Conservation (phyloP, 1,140 invertebrate species). For the Cherax quadricarinatus region DNA sequence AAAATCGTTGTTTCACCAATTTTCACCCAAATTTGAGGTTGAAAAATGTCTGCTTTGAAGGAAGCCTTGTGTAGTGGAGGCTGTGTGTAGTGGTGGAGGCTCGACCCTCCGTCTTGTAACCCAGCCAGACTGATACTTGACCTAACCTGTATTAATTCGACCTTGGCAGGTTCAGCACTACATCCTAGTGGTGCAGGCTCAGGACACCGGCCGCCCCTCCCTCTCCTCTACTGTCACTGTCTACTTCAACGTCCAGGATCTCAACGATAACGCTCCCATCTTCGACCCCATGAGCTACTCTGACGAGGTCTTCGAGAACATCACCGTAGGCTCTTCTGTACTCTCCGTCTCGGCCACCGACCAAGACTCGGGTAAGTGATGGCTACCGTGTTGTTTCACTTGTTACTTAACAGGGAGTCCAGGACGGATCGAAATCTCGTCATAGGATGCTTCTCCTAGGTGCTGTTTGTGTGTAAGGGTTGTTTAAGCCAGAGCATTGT, state of each 20-base stretch:
- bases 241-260: slow-evolving; percentile 94
- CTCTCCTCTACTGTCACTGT: slow-evolving; percentile 94
- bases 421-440: no score
- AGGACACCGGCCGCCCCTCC: slow-evolving; percentile 90
- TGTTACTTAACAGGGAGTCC: neutral
- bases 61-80: no score
- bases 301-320: slow-evolving; percentile 91
- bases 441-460: no score
- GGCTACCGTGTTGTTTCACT: slow-evolving; percentile 15
- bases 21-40: no score
- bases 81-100: no score
- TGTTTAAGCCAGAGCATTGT: no score
- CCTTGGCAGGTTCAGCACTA: slow-evolving; percentile 90
- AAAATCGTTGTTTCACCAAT: no score
- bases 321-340: slow-evolving; percentile 86
- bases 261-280: slow-evolving; percentile 95
- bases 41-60: no score
- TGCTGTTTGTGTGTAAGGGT: no score
- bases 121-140: no score
- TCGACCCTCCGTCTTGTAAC: no score
- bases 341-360: slow-evolving; percentile 92
- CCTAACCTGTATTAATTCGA: no score
- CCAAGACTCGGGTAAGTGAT: slow-evolving; percentile 87
- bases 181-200: slow-evolving; percentile 93
- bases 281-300: slow-evolving; percentile 94